Evolutionary conservation across 92 coral and sea anemone species (phyloP).

Genomic region (Epizoanthus rinbou): DNA sequence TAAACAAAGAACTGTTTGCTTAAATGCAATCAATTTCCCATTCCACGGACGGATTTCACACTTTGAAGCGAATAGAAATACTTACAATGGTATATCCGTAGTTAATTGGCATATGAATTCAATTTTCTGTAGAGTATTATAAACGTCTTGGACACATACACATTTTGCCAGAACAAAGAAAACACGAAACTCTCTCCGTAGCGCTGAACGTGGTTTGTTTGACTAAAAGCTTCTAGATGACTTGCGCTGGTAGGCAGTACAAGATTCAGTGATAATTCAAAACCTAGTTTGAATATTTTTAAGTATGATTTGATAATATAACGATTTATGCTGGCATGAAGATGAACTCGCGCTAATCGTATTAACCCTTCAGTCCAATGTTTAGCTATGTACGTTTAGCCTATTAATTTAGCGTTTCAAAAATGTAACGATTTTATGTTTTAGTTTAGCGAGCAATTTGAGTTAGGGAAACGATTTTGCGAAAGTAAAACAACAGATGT

Average conservation of each 20-base stretch:
- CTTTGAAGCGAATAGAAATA: neutral
- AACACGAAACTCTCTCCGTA: neutral
- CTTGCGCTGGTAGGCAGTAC: neutral
- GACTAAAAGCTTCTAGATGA: neutral
- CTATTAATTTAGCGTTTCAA: too few relatives aligned
- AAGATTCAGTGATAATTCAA: neutral
- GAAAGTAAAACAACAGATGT: too few relatives aligned
- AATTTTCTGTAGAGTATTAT: neutral
- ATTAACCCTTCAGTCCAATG: too few relatives aligned
- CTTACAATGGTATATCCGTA: neutral
- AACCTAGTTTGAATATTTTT: too few relatives aligned
- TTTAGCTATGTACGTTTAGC: too few relatives aligned
- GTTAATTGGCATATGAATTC: neutral
- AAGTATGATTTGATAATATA: too few relatives aligned
- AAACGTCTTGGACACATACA: neutral
- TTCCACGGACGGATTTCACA: constrained; percentile 22
- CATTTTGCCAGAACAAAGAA: constrained; percentile 1
- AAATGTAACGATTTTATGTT: too few relatives aligned
- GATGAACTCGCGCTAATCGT: too few relatives aligned
- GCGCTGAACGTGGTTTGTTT: constrained; percentile 7
- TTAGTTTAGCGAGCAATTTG: too few relatives aligned
- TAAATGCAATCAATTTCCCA: constrained; percentile 15
- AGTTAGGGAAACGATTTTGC: too few relatives aligned
- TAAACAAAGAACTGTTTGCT: constrained; percentile 11
- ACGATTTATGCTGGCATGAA: too few relatives aligned